Percentiles rank a stretch among this genome's conserved stretches.
These are phyloP conservation scores for Oxycera nigricornis DNA, from an alignment of 2,888 invertebrate species.

Conservation along the genomic window DNA sequence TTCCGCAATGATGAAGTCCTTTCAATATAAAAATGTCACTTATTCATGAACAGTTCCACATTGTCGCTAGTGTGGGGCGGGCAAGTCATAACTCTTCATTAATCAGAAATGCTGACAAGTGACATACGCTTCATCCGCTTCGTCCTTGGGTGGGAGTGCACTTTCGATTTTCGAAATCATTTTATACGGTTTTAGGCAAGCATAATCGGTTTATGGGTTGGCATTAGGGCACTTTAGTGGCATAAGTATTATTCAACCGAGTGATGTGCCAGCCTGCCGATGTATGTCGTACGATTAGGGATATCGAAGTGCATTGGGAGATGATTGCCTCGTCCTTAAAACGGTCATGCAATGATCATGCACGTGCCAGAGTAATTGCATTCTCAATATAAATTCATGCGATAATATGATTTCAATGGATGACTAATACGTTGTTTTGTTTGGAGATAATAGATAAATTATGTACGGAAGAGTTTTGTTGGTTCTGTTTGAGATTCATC, in stretches of 20 bases:
- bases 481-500: too few species aligned
- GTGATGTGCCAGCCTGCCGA: constrained; percentile 8
- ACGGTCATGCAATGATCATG: constrained; percentile 39
- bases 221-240: constrained; percentile 34
- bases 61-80: background rate
- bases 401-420: background rate
- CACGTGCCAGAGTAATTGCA: constrained; percentile 44
- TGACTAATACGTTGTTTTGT: background rate
- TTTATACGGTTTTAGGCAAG: constrained; percentile 40
- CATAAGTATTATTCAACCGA: background rate
- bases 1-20: constrained; percentile 60
- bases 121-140: constrained; percentile 41
- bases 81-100: constrained; percentile 38
- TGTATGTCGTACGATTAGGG: constrained; percentile 20
- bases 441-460: background rate
- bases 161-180: constrained; percentile 34
- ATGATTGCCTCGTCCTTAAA: constrained; percentile 33
- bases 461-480: too few species aligned
- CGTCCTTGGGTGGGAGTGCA: constrained; percentile 29
- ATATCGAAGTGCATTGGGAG: constrained; percentile 19
- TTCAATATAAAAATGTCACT: constrained; percentile 58
- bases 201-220: constrained; percentile 42
- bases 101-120: constrained; percentile 43
- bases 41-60: background rate
- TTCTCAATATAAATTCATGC: background rate